Percentiles rank a stretch among this genome's conserved stretches.
phyloP scores from a whole-genome alignment of 2,797 vertebrate genomes.

The Rhadinocentrus ornatus region DNA sequence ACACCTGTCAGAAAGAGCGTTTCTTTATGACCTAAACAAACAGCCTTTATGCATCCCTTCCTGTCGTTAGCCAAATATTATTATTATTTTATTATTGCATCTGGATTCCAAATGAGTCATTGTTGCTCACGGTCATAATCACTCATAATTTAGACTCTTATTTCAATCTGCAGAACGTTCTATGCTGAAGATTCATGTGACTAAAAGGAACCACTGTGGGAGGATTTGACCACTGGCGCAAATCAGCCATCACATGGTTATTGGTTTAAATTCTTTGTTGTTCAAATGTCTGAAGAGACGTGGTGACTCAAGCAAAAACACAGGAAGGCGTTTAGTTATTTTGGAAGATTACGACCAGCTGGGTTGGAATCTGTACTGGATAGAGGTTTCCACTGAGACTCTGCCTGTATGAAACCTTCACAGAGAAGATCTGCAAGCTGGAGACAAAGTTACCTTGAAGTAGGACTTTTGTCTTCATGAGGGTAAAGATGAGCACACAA shows the following conservation, averaged over 20 bases:
- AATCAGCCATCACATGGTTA: slow-evolving; percentile 74
- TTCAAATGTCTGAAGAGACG: slow-evolving; percentile 21
- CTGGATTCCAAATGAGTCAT: slow-evolving; percentile 7
- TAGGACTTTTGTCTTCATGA: background rate
- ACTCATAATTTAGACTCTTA: slow-evolving; percentile 56
- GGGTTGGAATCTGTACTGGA: slow-evolving; percentile 15
- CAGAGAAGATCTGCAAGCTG: background rate
- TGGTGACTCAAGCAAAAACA: slow-evolving; percentile 39
- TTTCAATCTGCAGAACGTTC: slow-evolving; percentile 77
- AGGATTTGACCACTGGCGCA: slow-evolving; percentile 66
- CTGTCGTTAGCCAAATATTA: background rate
- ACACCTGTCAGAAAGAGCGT: slow-evolving; percentile 45
- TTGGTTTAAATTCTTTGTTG: slow-evolving; percentile 17
- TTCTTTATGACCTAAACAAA: slow-evolving; percentile 49
- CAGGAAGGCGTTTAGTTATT: slow-evolving; percentile 18
- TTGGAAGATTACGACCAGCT: slow-evolving; percentile 13
- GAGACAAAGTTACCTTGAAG: slow-evolving; percentile 7
- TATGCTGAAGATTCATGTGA: slow-evolving; percentile 74
- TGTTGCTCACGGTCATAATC: slow-evolving; percentile 19
- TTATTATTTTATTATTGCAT: slow-evolving; percentile 9
- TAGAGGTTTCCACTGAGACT: background rate
- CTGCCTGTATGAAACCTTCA: background rate
- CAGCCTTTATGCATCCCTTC: slow-evolving; percentile 11
- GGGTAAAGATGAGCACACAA: slow-evolving; percentile 7
- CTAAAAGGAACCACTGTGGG: slow-evolving; percentile 80